A percentile compares a stretch with the other conserved stretches of the same genome.
phyloP scores from a whole-genome alignment of 2,113 vertebrate species.

The Upupa epops region DNA sequence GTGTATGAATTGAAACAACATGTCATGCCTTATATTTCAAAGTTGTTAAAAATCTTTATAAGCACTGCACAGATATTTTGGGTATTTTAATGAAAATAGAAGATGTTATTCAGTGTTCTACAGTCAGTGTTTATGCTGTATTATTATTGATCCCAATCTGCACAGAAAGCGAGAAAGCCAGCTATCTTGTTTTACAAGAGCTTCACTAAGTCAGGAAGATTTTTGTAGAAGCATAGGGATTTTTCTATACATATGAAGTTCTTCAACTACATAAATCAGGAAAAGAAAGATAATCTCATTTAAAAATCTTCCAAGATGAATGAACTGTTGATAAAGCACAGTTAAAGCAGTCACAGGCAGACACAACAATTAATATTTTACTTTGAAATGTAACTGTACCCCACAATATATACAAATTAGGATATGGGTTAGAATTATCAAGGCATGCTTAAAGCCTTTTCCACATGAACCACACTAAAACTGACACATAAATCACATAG shows the following conservation, averaged over 20 bases:
- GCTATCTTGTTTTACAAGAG: not conserved
- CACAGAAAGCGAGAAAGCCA: not conserved
- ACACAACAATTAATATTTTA: not conserved
- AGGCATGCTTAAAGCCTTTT: not conserved
- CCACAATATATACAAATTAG: not conserved
- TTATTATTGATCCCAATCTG: not conserved
- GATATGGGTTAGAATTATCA: not conserved
- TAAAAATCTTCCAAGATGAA: not conserved
- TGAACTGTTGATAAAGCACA: not conserved
- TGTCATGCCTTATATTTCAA: constrained; percentile 35
- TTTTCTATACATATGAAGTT: not conserved
- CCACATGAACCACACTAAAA: not conserved
- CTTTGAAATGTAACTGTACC: not conserved
- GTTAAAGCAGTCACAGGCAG: not conserved
- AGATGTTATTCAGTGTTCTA: not conserved
- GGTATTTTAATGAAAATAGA: constrained; percentile 21
- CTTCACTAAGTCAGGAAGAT: not conserved
- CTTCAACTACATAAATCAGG: not conserved
- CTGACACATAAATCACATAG: not conserved
- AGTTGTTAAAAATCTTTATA: constrained; percentile 10
- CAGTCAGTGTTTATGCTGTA: not conserved
- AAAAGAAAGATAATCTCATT: not conserved
- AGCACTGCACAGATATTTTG: not conserved
- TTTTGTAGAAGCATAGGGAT: not conserved
- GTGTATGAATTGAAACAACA: constrained; percentile 58